Evolutionary conservation across 1,140 invertebrate species (phyloP).

Genomic region (Drosophila orena): DNA sequence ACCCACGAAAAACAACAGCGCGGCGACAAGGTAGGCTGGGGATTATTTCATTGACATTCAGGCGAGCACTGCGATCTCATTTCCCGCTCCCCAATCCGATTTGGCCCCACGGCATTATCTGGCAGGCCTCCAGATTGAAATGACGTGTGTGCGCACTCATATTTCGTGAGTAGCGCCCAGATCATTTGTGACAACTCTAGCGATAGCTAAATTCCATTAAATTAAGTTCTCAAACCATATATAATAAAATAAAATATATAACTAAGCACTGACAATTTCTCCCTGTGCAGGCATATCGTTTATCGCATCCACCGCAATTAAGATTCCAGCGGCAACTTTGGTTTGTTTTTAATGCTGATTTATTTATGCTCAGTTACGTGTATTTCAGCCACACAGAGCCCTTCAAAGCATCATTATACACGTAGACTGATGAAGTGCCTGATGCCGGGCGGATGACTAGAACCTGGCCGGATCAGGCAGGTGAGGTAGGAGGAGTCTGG

Average conservation of each 20-base stretch:
- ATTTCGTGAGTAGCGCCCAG: slow-evolving; percentile 14
- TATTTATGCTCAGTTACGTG: slow-evolving; percentile 48
- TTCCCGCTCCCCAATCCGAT: slow-evolving; percentile 2
- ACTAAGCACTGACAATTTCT: neutral
- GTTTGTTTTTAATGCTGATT: slow-evolving; percentile 53
- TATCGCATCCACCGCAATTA: slow-evolving; percentile 28
- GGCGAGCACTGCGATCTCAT: slow-evolving; percentile 12
- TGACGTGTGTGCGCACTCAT: slow-evolving; percentile 17
- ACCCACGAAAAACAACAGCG: slow-evolving; percentile 16
- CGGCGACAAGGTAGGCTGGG: slow-evolving; percentile 2
- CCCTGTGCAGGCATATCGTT: slow-evolving; percentile 11
- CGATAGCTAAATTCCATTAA: slow-evolving; percentile 15
- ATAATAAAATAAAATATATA: no score
- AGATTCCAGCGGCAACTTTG: slow-evolving; percentile 30
- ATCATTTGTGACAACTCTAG: slow-evolving; percentile 18
- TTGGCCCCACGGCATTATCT: slow-evolving; percentile 12
- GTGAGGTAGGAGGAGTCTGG: neutral
- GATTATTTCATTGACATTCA: slow-evolving; percentile 62
- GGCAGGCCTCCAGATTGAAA: slow-evolving; percentile 25
- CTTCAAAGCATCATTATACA: slow-evolving; percentile 36
- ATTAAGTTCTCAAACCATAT: neutral
- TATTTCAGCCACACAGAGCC: slow-evolving; percentile 27
- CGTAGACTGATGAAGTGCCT: slow-evolving; percentile 40
- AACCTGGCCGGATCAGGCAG: slow-evolving; percentile 18
- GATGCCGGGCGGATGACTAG: slow-evolving; percentile 16